Evolutionary conservation across 2,113 vertebrate genomes (phyloP).

Genomic region (Entelurus aequoreus): DNA sequence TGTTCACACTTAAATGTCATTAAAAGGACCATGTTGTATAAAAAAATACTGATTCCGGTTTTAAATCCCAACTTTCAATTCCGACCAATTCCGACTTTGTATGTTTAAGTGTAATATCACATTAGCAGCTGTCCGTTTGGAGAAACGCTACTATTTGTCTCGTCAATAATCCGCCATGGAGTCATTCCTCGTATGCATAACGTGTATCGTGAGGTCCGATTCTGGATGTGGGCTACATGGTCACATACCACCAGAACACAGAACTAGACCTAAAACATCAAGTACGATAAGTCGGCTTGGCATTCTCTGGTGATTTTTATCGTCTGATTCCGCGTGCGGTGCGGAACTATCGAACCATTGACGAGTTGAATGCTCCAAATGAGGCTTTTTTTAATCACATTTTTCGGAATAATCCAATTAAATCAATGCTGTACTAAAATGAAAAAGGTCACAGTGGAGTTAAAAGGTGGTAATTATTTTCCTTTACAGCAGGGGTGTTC

Average conservation of each 20-base stretch:
- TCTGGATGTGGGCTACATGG: slow-evolving; percentile 51
- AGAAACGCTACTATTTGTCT: slow-evolving; percentile 46
- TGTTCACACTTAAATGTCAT: neutral
- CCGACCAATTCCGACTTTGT: neutral
- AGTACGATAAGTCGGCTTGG: slow-evolving; percentile 7
- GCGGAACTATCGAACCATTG: too few species aligned
- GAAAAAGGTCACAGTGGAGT: too few species aligned
- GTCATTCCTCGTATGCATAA: slow-evolving; percentile 48
- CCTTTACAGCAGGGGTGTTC: too few species aligned
- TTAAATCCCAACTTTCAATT: neutral
- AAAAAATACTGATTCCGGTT: neutral
- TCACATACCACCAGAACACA: slow-evolving; percentile 1
- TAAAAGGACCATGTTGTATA: neutral
- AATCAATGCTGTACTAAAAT: too few species aligned
- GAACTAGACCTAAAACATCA: slow-evolving; percentile 15
- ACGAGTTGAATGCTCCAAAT: too few species aligned
- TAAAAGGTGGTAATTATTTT: too few species aligned
- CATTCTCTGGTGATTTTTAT: slow-evolving; percentile 3
- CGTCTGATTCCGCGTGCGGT: neutral
- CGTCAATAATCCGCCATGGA: slow-evolving; percentile 17
- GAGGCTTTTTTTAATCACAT: too few species aligned
- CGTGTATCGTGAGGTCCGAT: slow-evolving; percentile 38
- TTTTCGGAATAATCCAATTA: too few species aligned
- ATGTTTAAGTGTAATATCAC: neutral
- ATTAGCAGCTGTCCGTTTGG: neutral